Percentiles rank a stretch among this genome's conserved stretches.
phyloP scores from a whole-genome alignment of 2,113 vertebrate genomes.

The Oxyruncus cristatus region DNA sequence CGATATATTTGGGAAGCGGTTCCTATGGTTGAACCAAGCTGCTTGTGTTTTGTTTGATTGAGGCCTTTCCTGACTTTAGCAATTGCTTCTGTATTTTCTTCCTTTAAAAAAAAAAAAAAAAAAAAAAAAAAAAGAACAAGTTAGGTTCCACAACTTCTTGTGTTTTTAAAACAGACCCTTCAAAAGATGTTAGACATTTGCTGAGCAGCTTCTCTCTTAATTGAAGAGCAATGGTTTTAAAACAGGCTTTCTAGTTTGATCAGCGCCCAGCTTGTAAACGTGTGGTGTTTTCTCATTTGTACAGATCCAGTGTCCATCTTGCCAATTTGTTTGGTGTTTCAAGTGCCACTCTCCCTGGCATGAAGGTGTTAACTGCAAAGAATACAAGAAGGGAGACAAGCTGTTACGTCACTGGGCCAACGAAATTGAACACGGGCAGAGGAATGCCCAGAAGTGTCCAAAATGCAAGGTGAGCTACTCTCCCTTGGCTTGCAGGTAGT shows the following conservation, averaged over 20 bases:
- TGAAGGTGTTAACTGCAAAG: slow-evolving; percentile 92
- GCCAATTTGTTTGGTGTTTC: slow-evolving; percentile 99
- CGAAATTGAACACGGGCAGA: slow-evolving; percentile 94
- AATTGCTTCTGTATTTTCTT: background rate
- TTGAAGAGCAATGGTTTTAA: background rate
- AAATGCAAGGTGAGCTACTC: slow-evolving; percentile 88
- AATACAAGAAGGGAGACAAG: slow-evolving; percentile 96
- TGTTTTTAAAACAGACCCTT: background rate
- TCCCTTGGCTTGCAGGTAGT: background rate
- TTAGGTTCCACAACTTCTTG: background rate
- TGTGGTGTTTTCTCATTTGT: slow-evolving; percentile 18
- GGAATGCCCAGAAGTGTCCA: slow-evolving; percentile 98
- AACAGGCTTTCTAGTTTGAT: background rate
- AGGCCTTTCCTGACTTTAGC: background rate
- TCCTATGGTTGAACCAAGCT: background rate
- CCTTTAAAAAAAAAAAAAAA: background rate
- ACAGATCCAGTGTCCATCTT: slow-evolving; percentile 92
- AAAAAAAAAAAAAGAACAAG: background rate
- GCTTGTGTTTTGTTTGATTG: background rate
- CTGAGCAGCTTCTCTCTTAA: background rate
- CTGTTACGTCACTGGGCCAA: slow-evolving; percentile 94
- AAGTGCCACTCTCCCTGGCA: slow-evolving; percentile 99
- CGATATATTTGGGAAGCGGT: background rate
- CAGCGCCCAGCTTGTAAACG: background rate
- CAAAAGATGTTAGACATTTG: background rate